Conservation (phyloP, 2,888 invertebrate genomes). For the Lithophane ornitopus region DNA sequence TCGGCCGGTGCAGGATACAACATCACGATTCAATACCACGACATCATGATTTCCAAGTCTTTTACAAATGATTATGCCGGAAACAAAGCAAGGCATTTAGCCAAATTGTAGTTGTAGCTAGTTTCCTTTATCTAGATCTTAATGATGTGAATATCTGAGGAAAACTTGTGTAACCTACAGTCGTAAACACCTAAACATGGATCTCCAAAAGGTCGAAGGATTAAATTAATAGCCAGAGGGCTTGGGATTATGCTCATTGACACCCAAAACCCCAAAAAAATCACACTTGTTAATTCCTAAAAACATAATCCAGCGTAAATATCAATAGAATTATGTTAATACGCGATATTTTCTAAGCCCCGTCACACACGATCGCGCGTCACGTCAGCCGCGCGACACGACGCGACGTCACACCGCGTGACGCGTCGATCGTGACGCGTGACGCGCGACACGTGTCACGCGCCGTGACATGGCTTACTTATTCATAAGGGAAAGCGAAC, state of each 20-base stretch:
- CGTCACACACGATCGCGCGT: slow-evolving; percentile 67
- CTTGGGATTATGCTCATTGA: not conserved
- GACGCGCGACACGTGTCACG: slow-evolving; percentile 68
- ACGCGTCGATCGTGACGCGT: slow-evolving; percentile 70
- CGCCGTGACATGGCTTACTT: slow-evolving; percentile 70
- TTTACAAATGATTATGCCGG: not conserved
- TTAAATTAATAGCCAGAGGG: not conserved
- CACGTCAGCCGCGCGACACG: slow-evolving; percentile 68
- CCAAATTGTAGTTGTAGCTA: not conserved
- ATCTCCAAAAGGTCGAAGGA: too few species aligned
- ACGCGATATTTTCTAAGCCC: slow-evolving; percentile 66
- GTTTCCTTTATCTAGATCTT: not conserved
- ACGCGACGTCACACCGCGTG: slow-evolving; percentile 69
- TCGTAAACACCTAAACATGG: not conserved
- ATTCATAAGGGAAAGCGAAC: slow-evolving; percentile 73
- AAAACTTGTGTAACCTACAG: too few species aligned
- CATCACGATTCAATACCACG: too few species aligned
- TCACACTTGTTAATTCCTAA: slow-evolving; percentile 5
- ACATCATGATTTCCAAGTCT: not conserved
- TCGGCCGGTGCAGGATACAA: too few species aligned
- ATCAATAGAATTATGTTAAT: slow-evolving; percentile 62
- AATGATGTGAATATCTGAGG: not conserved
- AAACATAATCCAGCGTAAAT: slow-evolving; percentile 40
- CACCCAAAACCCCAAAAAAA: slow-evolving; percentile 1
- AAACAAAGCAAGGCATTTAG: not conserved